Conservation (phyloP, 2,888 invertebrate genomes). For the Eupsilia transversa region DNA sequence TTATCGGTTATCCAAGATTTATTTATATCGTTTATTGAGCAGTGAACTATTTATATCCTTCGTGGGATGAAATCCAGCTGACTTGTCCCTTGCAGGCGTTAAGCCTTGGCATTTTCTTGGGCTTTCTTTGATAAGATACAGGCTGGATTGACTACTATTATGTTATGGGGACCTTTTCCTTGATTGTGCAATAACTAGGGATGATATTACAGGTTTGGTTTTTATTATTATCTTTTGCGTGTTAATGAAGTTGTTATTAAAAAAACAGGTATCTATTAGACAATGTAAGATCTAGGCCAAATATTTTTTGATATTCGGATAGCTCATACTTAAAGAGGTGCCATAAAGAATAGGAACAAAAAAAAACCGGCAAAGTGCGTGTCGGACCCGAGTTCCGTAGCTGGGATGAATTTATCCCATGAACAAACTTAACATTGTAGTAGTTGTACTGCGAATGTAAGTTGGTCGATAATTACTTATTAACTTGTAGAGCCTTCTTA, state of each 20-base stretch:
- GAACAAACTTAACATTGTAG: too few species aligned
- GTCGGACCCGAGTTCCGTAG: too few species aligned
- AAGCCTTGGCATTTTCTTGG: slow-evolving; percentile 21
- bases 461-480: too few species aligned
- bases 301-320: too few species aligned
- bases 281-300: too few species aligned
- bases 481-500: too few species aligned
- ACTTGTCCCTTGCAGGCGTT: slow-evolving; percentile 26
- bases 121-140: background rate
- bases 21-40: slow-evolving; percentile 22
- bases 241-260: background rate
- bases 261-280: background rate
- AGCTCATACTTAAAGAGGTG: too few species aligned
- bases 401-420: too few species aligned
- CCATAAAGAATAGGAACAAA: too few species aligned
- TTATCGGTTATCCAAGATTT: slow-evolving; percentile 3
- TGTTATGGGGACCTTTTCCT: background rate
- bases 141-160: background rate
- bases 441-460: too few species aligned
- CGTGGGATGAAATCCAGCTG: slow-evolving; percentile 19
- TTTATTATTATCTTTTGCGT: background rate
- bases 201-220: background rate
- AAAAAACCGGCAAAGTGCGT: too few species aligned
- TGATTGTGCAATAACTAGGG: background rate
- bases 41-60: slow-evolving; percentile 25